Evolutionary conservation across 1,140 invertebrate genomes (phyloP).

Genomic region (Drosophila subpulchrella): DNA sequence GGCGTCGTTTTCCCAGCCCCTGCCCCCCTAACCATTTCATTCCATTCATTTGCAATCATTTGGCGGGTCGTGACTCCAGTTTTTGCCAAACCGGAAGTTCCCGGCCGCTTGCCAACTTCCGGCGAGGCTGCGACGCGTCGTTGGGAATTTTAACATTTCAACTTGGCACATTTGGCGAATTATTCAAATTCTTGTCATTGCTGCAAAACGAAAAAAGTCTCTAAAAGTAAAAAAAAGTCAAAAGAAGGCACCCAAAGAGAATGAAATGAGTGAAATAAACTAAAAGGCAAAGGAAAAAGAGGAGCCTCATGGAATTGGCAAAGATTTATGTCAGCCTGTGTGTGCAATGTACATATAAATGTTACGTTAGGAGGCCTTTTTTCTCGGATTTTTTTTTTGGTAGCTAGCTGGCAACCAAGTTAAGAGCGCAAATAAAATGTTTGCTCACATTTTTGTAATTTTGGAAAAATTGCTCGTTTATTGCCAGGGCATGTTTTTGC

Average conservation of each 20-base stretch:
- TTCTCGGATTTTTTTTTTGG: too few relatives aligned
- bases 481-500: slow-evolving; percentile 62
- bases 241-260: slow-evolving; percentile 20
- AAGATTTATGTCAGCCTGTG: slow-evolving; percentile 64
- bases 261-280: slow-evolving; percentile 52
- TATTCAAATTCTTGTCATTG: slow-evolving; percentile 83
- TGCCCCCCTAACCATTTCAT: not conserved
- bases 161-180: slow-evolving; percentile 81
- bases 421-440: slow-evolving; percentile 78
- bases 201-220: slow-evolving; percentile 36
- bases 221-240: not conserved
- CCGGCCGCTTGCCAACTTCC: slow-evolving; percentile 74
- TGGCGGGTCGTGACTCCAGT: slow-evolving; percentile 74
- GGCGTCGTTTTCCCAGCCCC: slow-evolving; percentile 21
- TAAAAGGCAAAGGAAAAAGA: slow-evolving; percentile 15
- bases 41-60: slow-evolving; percentile 81
- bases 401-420: slow-evolving; percentile 43
- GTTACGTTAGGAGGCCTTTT: slow-evolving; percentile 9
- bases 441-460: slow-evolving; percentile 82
- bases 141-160: slow-evolving; percentile 82
- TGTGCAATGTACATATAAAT: slow-evolving; percentile 4
- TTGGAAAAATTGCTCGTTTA: slow-evolving; percentile 74
- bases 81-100: slow-evolving; percentile 70
- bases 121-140: slow-evolving; percentile 39
- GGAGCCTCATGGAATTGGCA: slow-evolving; percentile 54